Base-by-base conservation (phyloP, 2,113 vertebrate species). In the Lampris megalopsis region DNA sequence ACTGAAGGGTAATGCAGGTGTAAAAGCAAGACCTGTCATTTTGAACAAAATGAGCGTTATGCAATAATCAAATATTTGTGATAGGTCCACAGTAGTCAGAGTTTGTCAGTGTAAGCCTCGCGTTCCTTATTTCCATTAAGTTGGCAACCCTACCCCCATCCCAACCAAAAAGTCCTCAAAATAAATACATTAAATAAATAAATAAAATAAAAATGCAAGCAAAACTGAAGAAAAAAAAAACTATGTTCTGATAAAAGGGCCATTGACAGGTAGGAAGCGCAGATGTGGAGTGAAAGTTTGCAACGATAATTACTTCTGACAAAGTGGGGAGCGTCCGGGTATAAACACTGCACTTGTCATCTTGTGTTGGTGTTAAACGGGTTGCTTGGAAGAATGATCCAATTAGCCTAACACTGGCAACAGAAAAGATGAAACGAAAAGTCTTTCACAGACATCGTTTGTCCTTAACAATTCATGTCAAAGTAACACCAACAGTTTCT, bases 301-400 rank as follows among this genome's bases (percentile, higher is more conserved):
- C 5, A 47, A 71, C 36, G 9, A 58, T 78, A 71, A 60, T 71
- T 59, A 37, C 60, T 70, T 63, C 9, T 40, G 63, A 77, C 62
- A 50, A 67, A 67, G 52, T 37, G 52, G 66, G 65, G 36, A 52
- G 57, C 41, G 37, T 1, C 4, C 9, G 37, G 45, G 53, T 10
- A 43, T 68, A 69, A 73, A 73, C 58, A 57, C 63, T 24, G 52
- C 10, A 53, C 42, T 54, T 62, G 47, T 74, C 73, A 66, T 48
- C 54, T 45, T 41, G 36, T 56, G 48, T 79, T 35, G 42, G 8
- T 63, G 67, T 35, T 43, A 61, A 48, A 9, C 40, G 35, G 70
- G 49, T 63, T n/a, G 9, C 63, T 45, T 10, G 41, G 38, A 40
- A 45, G 48, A 62, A 38, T 37, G 11, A 53, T 71, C 59, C 60